Conservation (phyloP, 2,888 invertebrate species). For the Drosophila kambysellisi region DNA sequence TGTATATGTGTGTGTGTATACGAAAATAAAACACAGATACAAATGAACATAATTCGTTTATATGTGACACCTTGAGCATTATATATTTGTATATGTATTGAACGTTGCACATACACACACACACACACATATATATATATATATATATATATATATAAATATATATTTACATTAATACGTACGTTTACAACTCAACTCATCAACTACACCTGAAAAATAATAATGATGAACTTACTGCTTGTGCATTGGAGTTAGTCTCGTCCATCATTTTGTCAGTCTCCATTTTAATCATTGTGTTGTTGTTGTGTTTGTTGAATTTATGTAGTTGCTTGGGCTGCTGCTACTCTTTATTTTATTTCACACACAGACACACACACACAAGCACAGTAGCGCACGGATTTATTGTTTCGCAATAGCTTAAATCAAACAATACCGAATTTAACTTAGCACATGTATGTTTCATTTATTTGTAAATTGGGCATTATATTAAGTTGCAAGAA, state of each 20-base stretch:
- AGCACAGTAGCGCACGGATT: constrained; percentile 4
- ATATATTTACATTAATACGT: constrained; percentile 7
- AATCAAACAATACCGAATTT: constrained; percentile 32
- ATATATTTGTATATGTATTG: constrained; percentile 33
- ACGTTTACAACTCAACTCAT: constrained; percentile 26
- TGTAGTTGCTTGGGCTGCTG: constrained; percentile 52
- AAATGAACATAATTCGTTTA: constrained; percentile 35
- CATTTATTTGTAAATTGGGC: constrained; percentile 36
- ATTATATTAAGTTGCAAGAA: constrained; percentile 51
- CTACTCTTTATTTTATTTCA: constrained; percentile 47
- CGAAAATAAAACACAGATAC: constrained; percentile 64
- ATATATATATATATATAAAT: constrained; percentile 27
- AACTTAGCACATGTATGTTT: constrained; percentile 35
- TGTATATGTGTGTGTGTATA: constrained; percentile 36
- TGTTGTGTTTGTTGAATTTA: constrained; percentile 59
- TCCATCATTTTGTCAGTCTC: constrained; percentile 96
- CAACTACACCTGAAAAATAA: constrained; percentile 29
- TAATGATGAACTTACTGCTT: constrained; percentile 85
- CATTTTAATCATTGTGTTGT: constrained; percentile 90
- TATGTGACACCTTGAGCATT: constrained; percentile 67
- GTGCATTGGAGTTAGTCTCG: constrained; percentile 90
- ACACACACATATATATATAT: constrained; percentile 1
- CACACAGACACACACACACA: constrained; percentile 33
- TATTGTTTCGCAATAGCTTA: constrained; percentile 52
- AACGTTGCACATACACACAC: constrained; percentile 19